phyloP scores from a whole-genome alignment of 2,888 invertebrate species.

The Tortrix viridana region DNA sequence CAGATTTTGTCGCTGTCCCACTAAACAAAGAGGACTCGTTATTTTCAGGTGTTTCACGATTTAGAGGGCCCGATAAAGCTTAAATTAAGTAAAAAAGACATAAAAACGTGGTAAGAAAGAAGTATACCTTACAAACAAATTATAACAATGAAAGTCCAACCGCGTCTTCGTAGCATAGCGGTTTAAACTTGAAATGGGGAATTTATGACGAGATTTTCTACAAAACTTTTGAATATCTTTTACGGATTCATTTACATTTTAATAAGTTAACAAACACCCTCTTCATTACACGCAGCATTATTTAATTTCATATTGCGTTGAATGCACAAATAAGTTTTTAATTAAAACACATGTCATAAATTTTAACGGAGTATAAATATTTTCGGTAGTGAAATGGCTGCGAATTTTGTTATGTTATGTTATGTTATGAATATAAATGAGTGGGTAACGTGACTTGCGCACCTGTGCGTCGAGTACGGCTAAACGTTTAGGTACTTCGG shows the following conservation, averaged over 20 bases:
- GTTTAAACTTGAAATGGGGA: conserved; percentile 11
- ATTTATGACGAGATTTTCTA: conserved; percentile 9
- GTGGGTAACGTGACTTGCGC: conserved; percentile 6
- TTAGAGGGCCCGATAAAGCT: conserved; percentile 22
- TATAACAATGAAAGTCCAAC: conserved; percentile 10
- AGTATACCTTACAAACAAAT: conserved; percentile 5
- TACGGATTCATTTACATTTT: conserved; percentile 3
- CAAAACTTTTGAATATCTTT: conserved; percentile 16
- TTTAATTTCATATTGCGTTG: conserved; percentile 8
- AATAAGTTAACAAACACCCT: conserved; percentile 13
- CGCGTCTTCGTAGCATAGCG: background rate
- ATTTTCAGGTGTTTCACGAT: conserved; percentile 55
- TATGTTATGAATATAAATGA: conserved; percentile 12
- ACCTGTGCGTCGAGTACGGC: background rate
- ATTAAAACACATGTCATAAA: conserved; percentile 20
- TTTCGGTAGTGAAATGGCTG: conserved; percentile 12
- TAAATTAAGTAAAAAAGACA: conserved; percentile 5
- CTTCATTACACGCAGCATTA: conserved; percentile 1
- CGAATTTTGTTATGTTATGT: conserved; percentile 11
- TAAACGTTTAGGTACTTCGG: too few relatives aligned
- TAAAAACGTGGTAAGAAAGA: conserved; percentile 2
- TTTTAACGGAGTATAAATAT: conserved; percentile 12
- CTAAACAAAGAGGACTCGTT: conserved; percentile 80
- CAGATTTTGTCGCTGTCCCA: conserved; percentile 80
- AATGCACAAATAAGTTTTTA: conserved; percentile 22